A percentile compares a stretch with the other conserved stretches of the same genome.
Conservation (phyloP, 1,140 invertebrate genomes). For the Hyphantria cunea region DNA sequence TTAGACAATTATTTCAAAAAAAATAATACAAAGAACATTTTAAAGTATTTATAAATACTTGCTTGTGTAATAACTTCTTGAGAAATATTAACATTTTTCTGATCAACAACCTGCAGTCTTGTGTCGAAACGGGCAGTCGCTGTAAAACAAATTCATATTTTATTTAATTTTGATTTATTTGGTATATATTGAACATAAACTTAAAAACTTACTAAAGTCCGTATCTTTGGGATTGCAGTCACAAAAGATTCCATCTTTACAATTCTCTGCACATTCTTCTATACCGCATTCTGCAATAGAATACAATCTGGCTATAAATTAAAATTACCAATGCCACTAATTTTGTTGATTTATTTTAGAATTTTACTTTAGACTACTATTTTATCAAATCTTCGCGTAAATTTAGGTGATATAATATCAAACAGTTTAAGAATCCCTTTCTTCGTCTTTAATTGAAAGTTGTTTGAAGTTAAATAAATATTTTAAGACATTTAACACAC, state of each 20-base stretch:
- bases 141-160: conserved; percentile 23
- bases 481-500: no score
- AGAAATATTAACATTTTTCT: conserved; percentile 60
- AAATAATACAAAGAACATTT: no score
- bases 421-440: no score
- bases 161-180: no score
- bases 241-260: conserved; percentile 54
- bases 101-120: conserved; percentile 66
- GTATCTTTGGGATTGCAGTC: conserved; percentile 68
- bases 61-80: conserved; percentile 70
- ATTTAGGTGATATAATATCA: no score
- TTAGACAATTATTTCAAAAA: neutral
- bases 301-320: neutral
- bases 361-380: no score
- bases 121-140: conserved; percentile 68
- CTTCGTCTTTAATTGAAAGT: no score
- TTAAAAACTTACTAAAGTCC: conserved; percentile 59
- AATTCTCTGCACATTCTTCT: conserved; percentile 68
- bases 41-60: conserved; percentile 8
- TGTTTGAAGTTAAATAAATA: no score
- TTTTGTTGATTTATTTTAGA: no score
- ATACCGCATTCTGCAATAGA: conserved; percentile 66
- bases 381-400: no score
- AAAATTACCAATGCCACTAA: no score
- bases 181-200: neutral